phyloP scores from a whole-genome alignment of 1,140 invertebrate species.

The Heterodera schachtii region DNA sequence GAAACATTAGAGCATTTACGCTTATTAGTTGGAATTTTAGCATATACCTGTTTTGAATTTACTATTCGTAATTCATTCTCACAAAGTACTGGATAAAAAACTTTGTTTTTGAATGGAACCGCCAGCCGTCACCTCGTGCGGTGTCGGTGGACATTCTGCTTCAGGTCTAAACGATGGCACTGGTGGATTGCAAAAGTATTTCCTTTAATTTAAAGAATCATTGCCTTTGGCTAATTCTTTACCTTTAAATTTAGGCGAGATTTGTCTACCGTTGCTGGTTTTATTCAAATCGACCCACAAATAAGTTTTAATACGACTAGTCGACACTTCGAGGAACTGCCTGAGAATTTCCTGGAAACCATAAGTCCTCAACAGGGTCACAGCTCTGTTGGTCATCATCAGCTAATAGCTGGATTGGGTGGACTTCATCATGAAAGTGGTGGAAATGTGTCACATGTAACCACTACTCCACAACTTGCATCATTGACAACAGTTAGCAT shows the following conservation, averaged over 20 bases:
- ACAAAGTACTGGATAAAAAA: too few relatives aligned
- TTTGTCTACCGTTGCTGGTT: conserved; percentile 29
- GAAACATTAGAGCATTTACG: too few relatives aligned
- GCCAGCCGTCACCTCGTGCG: conserved; percentile 32
- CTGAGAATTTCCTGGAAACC: conserved; percentile 64
- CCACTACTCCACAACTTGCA: conserved; percentile 35
- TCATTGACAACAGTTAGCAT: conserved; percentile 40
- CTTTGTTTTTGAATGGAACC: conserved; percentile 26
- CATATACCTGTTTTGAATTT: too few relatives aligned
- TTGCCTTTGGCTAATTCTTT: not conserved
- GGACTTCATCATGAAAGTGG: conserved; percentile 16
- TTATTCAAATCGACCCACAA: conserved; percentile 63
- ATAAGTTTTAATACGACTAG: conserved; percentile 44
- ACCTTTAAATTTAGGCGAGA: conserved; percentile 34
- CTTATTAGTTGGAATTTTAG: too few relatives aligned
- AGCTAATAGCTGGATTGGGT: conserved; percentile 6
- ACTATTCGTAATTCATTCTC: too few relatives aligned
- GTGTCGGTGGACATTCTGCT: conserved; percentile 24
- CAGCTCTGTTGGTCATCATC: conserved; percentile 13
- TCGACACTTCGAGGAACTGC: conserved; percentile 60
- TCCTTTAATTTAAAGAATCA: not conserved
- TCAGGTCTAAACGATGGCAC: conserved; percentile 5
- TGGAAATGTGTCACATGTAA: conserved; percentile 8
- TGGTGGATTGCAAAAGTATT: conserved; percentile 22
- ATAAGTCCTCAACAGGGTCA: conserved; percentile 60